These are phyloP conservation scores for Amiota minor DNA, from an alignment of 2,888 invertebrate species.

Conservation along the genomic window DNA sequence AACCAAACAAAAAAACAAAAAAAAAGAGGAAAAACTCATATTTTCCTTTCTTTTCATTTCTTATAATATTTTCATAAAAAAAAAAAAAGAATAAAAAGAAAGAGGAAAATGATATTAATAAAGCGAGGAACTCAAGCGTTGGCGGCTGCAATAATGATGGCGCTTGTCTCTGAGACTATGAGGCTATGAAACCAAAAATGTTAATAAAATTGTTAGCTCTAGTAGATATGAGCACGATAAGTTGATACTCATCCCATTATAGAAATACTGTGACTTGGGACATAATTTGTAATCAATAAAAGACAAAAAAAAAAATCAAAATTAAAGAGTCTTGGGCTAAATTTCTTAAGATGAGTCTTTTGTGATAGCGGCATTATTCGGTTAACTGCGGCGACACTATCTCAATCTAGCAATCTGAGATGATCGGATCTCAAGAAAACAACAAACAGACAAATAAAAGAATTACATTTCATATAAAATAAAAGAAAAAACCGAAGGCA, in stretches of 20 bases:
- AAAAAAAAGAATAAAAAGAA: slow-evolving; percentile 30
- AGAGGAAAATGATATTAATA: background rate
- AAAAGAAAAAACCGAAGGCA: slow-evolving; percentile 20
- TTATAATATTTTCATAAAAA: slow-evolving; percentile 36
- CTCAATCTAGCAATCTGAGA: background rate
- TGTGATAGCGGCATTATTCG: slow-evolving; percentile 23
- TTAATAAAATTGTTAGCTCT: slow-evolving; percentile 64
- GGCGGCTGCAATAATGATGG: too few relatives aligned
- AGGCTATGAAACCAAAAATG: slow-evolving; percentile 15
- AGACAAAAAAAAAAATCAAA: slow-evolving; percentile 19
- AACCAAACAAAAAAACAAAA: too few relatives aligned
- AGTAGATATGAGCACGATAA: slow-evolving; percentile 44
- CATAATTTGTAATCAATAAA: slow-evolving; percentile 68
- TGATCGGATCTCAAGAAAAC: background rate
- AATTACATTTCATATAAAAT: slow-evolving; percentile 21
- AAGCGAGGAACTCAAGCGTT: background rate
- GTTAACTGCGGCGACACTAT: background rate
- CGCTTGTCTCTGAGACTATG: background rate
- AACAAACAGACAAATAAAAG: background rate
- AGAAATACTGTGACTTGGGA: slow-evolving; percentile 40
- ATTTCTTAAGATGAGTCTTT: slow-evolving; percentile 21
- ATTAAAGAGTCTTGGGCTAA: slow-evolving; percentile 2
- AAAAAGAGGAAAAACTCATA: slow-evolving; percentile 32
- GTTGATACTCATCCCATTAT: slow-evolving; percentile 5
- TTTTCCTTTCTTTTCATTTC: slow-evolving; percentile 1